Evolutionary conservation across 2,888 invertebrate genomes (phyloP).

Genomic region (Cantharis rustica): DNA sequence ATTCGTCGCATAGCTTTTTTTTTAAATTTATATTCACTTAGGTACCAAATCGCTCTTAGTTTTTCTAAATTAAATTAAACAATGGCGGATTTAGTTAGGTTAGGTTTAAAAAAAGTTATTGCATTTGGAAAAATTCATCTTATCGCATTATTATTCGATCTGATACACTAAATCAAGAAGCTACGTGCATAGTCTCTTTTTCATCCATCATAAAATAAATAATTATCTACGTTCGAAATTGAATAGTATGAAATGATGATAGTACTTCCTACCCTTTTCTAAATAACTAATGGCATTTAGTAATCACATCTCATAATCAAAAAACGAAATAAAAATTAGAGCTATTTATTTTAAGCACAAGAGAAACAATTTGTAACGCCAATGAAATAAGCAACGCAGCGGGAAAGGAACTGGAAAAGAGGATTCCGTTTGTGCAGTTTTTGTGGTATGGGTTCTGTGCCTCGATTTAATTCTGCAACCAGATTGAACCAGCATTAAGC

Average conservation of each 20-base stretch:
- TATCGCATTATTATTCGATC: not conserved
- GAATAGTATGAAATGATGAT: not conserved
- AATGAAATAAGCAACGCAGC: constrained; percentile 22
- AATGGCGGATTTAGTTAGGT: not conserved
- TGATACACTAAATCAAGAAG: not conserved
- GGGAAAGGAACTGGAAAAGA: constrained; percentile 24
- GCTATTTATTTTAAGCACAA: constrained; percentile 19
- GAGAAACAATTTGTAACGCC: constrained; percentile 20
- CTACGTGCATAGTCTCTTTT: not conserved
- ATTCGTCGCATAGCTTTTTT: not conserved
- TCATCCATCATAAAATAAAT: not conserved
- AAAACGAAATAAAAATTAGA: constrained; percentile 2
- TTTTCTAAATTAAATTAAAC: not conserved
- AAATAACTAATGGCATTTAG: not conserved
- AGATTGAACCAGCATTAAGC: constrained; percentile 37
- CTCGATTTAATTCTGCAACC: constrained; percentile 39
- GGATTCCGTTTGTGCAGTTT: constrained; percentile 34
- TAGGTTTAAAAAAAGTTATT: not conserved
- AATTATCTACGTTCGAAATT: not conserved
- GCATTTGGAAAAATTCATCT: not conserved
- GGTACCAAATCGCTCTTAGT: not conserved
- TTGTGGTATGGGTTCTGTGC: constrained; percentile 33
- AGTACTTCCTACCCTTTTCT: not conserved
- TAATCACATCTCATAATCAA: not conserved
- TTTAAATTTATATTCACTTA: not conserved